phyloP scores from a whole-genome alignment of 1,140 invertebrate genomes.

The Hesperophylax magnus region DNA sequence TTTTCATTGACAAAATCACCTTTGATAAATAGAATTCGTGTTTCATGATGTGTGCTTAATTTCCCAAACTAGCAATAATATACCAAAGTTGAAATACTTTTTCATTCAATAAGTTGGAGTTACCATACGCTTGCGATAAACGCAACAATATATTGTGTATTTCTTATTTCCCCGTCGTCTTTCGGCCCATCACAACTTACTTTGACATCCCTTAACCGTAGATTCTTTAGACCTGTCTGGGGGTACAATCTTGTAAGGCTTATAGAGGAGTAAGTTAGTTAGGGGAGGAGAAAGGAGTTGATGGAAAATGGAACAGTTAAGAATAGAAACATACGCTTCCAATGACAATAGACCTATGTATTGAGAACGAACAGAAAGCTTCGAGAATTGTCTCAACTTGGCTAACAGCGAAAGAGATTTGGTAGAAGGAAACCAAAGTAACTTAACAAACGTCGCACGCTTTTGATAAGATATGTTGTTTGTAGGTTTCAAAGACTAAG shows the following conservation, averaged over 20 bases:
- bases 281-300: background rate
- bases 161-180: background rate
- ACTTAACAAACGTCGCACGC: background rate
- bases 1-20: too few relatives aligned
- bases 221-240: background rate
- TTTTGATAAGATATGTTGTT: slow-evolving; percentile 7
- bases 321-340: background rate
- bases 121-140: too few relatives aligned
- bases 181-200: background rate
- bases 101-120: too few relatives aligned
- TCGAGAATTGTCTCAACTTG: background rate
- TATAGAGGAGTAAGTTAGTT: background rate
- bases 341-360: background rate
- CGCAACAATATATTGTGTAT: too few relatives aligned
- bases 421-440: background rate
- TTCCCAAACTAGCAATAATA: too few relatives aligned
- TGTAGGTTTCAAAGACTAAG: background rate
- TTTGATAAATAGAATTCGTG: too few relatives aligned
- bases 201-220: background rate
- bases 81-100: too few relatives aligned
- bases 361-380: background rate
- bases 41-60: too few relatives aligned
- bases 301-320: too few relatives aligned
- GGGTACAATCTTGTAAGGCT: background rate
- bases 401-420: background rate